Evolutionary conservation across 2,113 vertebrate genomes (phyloP).

Genomic region (Anolis sagrei): DNA sequence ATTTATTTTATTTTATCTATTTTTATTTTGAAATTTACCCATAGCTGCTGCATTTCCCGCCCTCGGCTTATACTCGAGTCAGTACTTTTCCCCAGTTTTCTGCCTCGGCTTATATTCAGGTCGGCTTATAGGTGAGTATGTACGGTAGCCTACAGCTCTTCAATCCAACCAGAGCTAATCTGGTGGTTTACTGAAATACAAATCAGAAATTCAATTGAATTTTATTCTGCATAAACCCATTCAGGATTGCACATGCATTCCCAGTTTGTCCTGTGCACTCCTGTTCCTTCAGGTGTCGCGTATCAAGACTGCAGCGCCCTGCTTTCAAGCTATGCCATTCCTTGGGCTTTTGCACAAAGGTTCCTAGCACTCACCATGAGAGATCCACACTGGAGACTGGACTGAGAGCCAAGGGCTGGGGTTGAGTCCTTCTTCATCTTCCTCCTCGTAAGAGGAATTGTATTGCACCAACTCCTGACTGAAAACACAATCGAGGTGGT

Average conservation of each 20-base stretch:
- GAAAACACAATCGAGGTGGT: slow-evolving; percentile 20
- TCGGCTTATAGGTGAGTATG: too few relatives aligned
- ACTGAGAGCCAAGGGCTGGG: slow-evolving; percentile 63
- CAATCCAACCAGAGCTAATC: too few relatives aligned
- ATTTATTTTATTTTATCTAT: too few relatives aligned
- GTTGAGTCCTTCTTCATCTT: slow-evolving; percentile 30
- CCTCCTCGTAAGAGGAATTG: slow-evolving; percentile 49
- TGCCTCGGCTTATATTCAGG: too few relatives aligned
- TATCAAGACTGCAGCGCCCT: not conserved
- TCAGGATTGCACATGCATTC: not conserved
- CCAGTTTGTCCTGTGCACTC: not conserved
- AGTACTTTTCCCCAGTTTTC: too few relatives aligned
- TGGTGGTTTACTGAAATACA: not conserved
- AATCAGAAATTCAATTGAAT: not conserved
- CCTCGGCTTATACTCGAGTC: too few relatives aligned
- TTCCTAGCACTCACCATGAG: slow-evolving; percentile 43
- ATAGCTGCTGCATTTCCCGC: too few relatives aligned
- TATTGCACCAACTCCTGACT: slow-evolving; percentile 58
- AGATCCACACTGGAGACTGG: slow-evolving; percentile 34
- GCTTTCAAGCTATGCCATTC: not conserved
- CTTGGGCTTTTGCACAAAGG: not conserved
- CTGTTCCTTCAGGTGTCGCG: not conserved
- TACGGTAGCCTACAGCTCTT: too few relatives aligned
- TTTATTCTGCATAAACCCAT: not conserved
- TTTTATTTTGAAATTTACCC: too few relatives aligned